These are phyloP conservation scores for Cossypha niveicapilla DNA, from an alignment of 2,797 vertebrate genomes.

Conservation along the genomic window DNA sequence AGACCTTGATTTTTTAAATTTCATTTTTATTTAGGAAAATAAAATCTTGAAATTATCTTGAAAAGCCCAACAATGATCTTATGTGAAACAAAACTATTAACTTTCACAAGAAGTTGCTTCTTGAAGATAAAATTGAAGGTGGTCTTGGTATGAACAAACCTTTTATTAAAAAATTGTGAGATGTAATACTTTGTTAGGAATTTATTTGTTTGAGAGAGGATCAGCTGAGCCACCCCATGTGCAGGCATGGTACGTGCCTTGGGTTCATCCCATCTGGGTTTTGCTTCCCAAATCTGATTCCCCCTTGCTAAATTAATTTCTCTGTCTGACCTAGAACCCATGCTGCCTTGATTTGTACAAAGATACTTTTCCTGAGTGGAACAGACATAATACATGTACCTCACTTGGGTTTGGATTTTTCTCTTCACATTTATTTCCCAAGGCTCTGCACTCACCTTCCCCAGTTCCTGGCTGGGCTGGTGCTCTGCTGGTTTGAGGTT, in stretches of 20 bases:
- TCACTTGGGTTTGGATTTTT: background rate
- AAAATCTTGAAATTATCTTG: background rate
- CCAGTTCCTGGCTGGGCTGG: background rate
- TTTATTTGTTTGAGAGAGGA: background rate
- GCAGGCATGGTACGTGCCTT: background rate
- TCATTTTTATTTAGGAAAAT: background rate
- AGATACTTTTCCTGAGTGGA: background rate
- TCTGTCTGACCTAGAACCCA: background rate
- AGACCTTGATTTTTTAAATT: background rate
- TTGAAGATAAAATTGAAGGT: background rate
- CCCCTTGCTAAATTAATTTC: background rate
- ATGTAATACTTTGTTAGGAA: background rate
- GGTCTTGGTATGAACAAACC: background rate
- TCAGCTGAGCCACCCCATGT: background rate
- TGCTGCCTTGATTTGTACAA: background rate
- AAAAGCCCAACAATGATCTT: background rate
- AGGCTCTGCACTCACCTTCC: background rate
- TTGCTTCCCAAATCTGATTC: background rate
- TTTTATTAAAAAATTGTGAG: background rate
- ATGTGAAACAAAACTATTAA: background rate
- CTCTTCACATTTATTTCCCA: background rate
- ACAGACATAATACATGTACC: background rate
- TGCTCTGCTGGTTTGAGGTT: background rate
- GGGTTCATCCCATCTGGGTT: fast-evolving
- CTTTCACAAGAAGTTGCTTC: background rate